These are phyloP conservation scores for Accipiter virgatus DNA, from an alignment of 2,113 vertebrate genomes.

Conservation along the genomic window DNA sequence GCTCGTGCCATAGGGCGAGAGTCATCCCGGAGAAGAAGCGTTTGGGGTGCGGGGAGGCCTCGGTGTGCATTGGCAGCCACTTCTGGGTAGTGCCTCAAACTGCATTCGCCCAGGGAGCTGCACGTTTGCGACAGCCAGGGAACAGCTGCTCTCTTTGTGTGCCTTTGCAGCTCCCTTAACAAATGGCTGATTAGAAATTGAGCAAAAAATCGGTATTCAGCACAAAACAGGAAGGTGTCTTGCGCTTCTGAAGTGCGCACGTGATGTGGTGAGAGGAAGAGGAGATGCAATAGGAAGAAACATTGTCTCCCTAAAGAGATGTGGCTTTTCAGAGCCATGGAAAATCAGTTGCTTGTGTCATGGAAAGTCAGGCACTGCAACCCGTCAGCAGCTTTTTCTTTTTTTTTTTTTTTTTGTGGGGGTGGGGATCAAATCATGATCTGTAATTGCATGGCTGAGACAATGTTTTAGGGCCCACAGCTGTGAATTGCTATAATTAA, in stretches of 20 bases:
- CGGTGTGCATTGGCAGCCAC: neutral
- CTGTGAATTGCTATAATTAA: neutral
- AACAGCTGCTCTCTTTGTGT: constrained; percentile 68
- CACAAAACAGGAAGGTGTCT: constrained; percentile 59
- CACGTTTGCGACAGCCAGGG: neutral
- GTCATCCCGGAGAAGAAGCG: neutral
- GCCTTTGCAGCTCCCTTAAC: constrained; percentile 35
- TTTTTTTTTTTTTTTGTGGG: no score
- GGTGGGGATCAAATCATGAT: neutral
- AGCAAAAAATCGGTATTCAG: constrained; percentile 56
- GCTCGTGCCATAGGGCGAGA: neutral
- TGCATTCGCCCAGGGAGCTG: neutral
- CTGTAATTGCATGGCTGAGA: neutral
- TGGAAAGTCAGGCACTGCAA: neutral
- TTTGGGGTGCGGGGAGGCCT: neutral
- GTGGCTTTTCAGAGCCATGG: neutral
- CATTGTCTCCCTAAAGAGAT: neutral
- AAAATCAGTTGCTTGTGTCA: neutral
- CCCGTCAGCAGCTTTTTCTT: neutral
- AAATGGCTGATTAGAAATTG: constrained; percentile 67
- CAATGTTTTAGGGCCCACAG: neutral
- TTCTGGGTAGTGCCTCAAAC: neutral
- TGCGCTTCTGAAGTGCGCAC: constrained; percentile 19
- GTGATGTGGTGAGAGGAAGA: neutral
- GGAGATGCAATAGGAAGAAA: constrained; percentile 8